These are phyloP conservation scores for Sclerodermus sp. DNA, from an alignment of 2,888 invertebrate species.

Conservation along the genomic window DNA sequence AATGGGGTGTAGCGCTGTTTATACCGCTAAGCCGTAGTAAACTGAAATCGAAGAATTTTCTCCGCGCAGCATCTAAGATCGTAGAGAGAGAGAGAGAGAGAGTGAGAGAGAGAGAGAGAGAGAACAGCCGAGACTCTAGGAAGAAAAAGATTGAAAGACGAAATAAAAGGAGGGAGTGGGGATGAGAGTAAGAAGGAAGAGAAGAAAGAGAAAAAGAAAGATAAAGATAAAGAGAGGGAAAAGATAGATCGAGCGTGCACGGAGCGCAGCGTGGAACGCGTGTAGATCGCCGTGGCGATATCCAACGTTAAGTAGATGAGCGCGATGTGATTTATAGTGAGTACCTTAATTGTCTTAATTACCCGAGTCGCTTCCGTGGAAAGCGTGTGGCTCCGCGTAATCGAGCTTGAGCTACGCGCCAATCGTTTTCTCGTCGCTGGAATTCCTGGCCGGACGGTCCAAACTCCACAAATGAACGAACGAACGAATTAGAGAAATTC, in stretches of 20 bases:
- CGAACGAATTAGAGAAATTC: too few species aligned
- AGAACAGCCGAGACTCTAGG: too few species aligned
- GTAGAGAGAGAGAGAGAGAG: conserved; percentile 10
- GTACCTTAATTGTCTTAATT: conserved; percentile 54
- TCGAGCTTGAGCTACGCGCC: not conserved
- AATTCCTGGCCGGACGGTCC: not conserved
- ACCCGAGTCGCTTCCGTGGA: conserved; percentile 49
- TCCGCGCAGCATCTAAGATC: not conserved
- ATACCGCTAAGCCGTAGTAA: too few species aligned
- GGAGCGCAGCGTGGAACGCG: conserved; percentile 42
- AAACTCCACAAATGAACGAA: too few species aligned
- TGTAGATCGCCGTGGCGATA: conserved; percentile 47
- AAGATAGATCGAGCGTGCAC: conserved; percentile 41
- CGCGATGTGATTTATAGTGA: conserved; percentile 49
- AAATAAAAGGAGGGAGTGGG: conserved; percentile 7
- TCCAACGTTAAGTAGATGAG: conserved; percentile 45
- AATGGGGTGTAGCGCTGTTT: too few species aligned
- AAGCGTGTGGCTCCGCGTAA: conserved; percentile 35
- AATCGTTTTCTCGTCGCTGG: conserved; percentile 15
- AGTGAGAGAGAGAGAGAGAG: not conserved
- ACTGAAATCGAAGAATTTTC: too few species aligned
- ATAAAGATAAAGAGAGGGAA: conserved; percentile 5
- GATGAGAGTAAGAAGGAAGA: conserved; percentile 1
- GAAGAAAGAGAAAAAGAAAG: conserved; percentile 3
- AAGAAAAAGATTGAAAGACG: conserved; percentile 4